Evolutionary conservation across 2,113 vertebrate species (phyloP), one percentile per base, ranked within the genome.

Genomic region (Theristicus caerulescens): DNA sequence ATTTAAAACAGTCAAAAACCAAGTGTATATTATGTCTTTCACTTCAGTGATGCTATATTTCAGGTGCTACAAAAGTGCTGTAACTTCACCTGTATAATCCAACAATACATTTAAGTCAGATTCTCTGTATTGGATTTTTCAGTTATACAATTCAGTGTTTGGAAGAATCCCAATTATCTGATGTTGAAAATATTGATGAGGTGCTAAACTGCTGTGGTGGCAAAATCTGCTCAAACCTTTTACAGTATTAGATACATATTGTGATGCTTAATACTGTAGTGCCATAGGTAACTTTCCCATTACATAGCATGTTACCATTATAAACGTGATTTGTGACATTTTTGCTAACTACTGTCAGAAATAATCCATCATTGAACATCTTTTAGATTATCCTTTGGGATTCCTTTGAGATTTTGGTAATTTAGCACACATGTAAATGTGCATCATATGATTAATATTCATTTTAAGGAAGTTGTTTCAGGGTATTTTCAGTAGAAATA

Each of bases 161-260:
- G 80, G 86, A 88, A 92, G 64, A 88, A 91, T 92, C 76, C 24
- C 64, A 90, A 11, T 95, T 96, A 88, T 81, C 47, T 92, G 79
- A 90, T 82, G 59, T 32, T 95, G 76, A 86, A 96, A 93, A 88
- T 95, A 97, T 84, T 88, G 90, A 95, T 82, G 76, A 92, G 16
- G 12, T 82, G 38, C 31, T 88, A 67, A 96, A 86, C 67, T 78
- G 67, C 79, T 93, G 80, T n/a, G 40, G 31, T 84, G 57, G 86
- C 88, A 88, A 95, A 96, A 90, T 86, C 65, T 86, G 13, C 51
- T 94, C 67, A 90, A 92, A 69, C 38, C 59, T 93, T 93, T 93
- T 90, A 55, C 55, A 90, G 51, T 70, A 77, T 58, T 86, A 88
- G 54, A 71, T 83, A 74, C 55, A 34, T 67, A 84, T 84, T 0